phyloP scores from a whole-genome alignment of 2,888 invertebrate genomes.

The Cryptocheilus praepositus region DNA sequence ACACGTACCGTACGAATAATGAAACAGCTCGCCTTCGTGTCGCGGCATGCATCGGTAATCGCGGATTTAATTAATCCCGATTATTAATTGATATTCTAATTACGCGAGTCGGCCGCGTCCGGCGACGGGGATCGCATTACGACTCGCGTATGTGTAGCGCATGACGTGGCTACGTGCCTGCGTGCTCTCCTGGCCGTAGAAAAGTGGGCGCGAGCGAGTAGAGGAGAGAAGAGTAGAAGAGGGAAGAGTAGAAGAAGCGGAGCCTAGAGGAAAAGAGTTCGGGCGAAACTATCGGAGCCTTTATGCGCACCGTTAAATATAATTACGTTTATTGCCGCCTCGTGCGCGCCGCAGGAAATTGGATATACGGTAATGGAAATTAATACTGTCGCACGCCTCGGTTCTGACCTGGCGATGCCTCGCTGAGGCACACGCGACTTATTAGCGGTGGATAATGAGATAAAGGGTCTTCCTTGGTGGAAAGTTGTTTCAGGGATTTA shows the following conservation, averaged over 20 bases:
- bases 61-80: slow-evolving; percentile 56
- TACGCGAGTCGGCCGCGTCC: slow-evolving; percentile 44
- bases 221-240: slow-evolving; percentile 29
- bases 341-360: slow-evolving; percentile 58
- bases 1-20: slow-evolving; percentile 17
- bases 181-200: slow-evolving; percentile 10
- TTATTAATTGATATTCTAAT: slow-evolving; percentile 67
- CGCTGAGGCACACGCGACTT: slow-evolving; percentile 12
- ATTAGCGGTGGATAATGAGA: too few relatives aligned
- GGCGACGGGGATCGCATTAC: slow-evolving; percentile 40
- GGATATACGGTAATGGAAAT: slow-evolving; percentile 66
- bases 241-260: slow-evolving; percentile 9
- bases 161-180: background rate
- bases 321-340: slow-evolving; percentile 65
- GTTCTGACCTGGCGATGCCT: slow-evolving; percentile 27
- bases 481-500: too few relatives aligned
- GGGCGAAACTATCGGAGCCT: slow-evolving; percentile 60
- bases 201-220: slow-evolving; percentile 4
- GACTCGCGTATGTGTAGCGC: slow-evolving; percentile 14
- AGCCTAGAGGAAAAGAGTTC: slow-evolving; percentile 30
- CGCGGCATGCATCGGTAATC: slow-evolving; percentile 48
- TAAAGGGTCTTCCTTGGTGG: too few relatives aligned
- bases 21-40: slow-evolving; percentile 24
- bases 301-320: slow-evolving; percentile 66
- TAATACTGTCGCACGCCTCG: slow-evolving; percentile 48